Base-by-base conservation (phyloP, 2,888 invertebrate genomes). In the Scaptomyza polygonia region DNA sequence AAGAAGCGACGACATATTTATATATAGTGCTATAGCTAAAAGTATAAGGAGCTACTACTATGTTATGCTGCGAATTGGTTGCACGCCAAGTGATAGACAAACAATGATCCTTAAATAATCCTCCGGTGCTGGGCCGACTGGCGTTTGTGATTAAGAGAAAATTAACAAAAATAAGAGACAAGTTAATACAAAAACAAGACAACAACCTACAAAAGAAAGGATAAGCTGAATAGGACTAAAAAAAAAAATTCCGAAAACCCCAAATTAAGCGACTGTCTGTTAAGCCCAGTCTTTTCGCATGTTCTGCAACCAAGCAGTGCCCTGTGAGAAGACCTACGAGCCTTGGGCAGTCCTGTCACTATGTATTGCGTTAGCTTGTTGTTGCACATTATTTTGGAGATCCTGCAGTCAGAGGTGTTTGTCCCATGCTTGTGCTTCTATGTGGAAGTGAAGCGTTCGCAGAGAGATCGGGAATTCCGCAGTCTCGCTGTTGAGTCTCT, bases 71-170 rank as follows among this genome's bases (percentile, higher is more conserved):
- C 16, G n/a, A 63, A 18, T 29, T 44, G 32, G 48, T 36, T 65
- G 65, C 57, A 11, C 32, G 40, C 47, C 55, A 62, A 62, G 62
- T 62, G 57, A 62, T 62, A 57, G 36, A 25, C 5, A 27, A 21
- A 16, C 11, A 32, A 30, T 30, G 27, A 52, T 47, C 39, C 32
- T 34, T 7, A 7, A 9, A 7, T 29, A 29, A 9, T 7, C 9
- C 9, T 9, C 29, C 29, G 9, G 48, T 39, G 43, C 43, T 40
- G 32, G 34, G 14, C n/a, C 21, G 52, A 45, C 14, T 39, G 39
- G 69, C 57, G 36, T 58, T 51, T 68, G 72, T 72, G 72, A 64
- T 68, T 5, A 72, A 25, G 42, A n/a, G 30, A 39, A 30, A 14
- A 3, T 1, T 0, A 9, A 25, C 5, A 25, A 5, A 25, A 25